Evolutionary conservation across 2,113 vertebrate genomes (phyloP), one percentile per base, ranked within the genome.

Genomic region (Ovis canadensis): DNA sequence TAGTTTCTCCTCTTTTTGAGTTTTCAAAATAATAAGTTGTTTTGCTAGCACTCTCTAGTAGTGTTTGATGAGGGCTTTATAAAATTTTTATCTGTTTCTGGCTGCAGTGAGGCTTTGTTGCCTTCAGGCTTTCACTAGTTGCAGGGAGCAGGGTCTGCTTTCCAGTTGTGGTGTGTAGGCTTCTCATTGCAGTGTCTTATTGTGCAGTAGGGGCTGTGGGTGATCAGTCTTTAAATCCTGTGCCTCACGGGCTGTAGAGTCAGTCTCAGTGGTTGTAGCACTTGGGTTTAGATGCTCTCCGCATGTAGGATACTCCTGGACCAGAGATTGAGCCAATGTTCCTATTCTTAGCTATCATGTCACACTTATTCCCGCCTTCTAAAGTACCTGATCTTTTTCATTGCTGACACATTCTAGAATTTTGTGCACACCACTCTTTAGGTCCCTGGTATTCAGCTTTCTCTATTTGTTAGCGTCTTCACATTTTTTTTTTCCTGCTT

Each of bases 151-250:
- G 71, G 71, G 40, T 43, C 71, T 27, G 40, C 40, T 7, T 43
- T 77, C 71, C 40, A 27, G 40, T 7, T 43, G 23, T 43, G 36
- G 21, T 14, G 23, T 27, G 23, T 12, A 0, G 40, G 71, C 71
- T 1, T 43, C 71, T 77, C 12, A 7, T 15, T 27, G 71, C 6
- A 0, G 12, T 27, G 40, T 74, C 36, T 74, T 13, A 6, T 2
- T 74, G n/a, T 3, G 1, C 67, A 40, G 19, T 12, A 3, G 0
- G 0, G 67, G 21, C 36, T 74, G 19, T 13, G 36, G 67, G 21
- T 12, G 19, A 36, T 74, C 21, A 6, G 21, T 40, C 67, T 40
- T 23, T 12, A 10, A 13, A 1, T 13, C 25, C 19, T 40, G 67
- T 23, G 67, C n/a, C 67, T 71, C 11, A 40, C 1, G 0, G 67